These are phyloP conservation scores for Gymnocheta viridis DNA, from an alignment of 2,888 invertebrate genomes.

Conservation along the genomic window DNA sequence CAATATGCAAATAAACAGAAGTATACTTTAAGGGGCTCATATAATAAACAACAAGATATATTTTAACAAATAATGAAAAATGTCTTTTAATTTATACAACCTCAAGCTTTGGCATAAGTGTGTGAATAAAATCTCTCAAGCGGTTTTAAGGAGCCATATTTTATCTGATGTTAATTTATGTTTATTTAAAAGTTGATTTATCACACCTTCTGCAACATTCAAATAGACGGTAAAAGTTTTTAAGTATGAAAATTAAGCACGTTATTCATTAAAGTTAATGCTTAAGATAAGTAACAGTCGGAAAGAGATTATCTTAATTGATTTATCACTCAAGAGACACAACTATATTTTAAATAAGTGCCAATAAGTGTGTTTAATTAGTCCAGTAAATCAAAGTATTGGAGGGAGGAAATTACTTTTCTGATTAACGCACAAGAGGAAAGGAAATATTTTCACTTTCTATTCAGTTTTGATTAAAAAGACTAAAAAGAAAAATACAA, in stretches of 20 bases:
- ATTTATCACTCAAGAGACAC: not conserved
- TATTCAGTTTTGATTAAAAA: too few relatives aligned
- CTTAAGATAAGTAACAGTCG: not conserved
- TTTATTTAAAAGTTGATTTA: slow-evolving; percentile 5
- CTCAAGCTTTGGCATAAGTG: not conserved
- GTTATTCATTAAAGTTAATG: not conserved
- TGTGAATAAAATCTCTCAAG: not conserved
- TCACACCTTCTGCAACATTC: not conserved
- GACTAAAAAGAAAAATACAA: too few relatives aligned
- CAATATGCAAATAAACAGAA: slow-evolving; percentile 2
- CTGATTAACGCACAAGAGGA: too few relatives aligned
- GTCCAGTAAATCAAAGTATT: not conserved
- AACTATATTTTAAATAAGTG: not conserved
- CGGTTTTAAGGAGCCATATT: not conserved
- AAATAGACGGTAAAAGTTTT: not conserved
- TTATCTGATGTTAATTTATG: slow-evolving; percentile 6
- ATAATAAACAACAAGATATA: not conserved
- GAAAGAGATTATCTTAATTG: not conserved
- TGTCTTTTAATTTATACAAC: slow-evolving; percentile 33
- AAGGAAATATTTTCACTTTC: not conserved
- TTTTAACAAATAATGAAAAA: slow-evolving; percentile 38
- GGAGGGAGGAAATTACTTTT: too few relatives aligned
- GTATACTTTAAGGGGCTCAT: not conserved
- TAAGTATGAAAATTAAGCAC: not conserved
- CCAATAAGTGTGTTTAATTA: not conserved